A percentile compares a stretch with the other conserved stretches of the same genome.
Evolutionary conservation across 2,113 vertebrate genomes (phyloP).

Genomic region (crab-eating macaque (Macaca fascicularis)): DNA sequence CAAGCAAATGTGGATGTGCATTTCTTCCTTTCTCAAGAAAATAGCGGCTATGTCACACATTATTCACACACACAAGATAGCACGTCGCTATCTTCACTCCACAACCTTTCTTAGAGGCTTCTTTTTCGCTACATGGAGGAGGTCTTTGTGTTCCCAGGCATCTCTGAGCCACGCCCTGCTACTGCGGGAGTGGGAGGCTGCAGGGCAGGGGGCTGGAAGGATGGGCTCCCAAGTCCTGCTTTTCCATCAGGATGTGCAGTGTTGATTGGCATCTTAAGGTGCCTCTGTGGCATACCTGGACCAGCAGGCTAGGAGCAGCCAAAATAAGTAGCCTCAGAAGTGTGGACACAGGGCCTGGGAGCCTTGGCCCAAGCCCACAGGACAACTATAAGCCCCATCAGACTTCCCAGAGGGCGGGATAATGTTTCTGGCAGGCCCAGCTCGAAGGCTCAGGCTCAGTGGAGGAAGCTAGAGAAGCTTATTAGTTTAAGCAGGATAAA

Average conservation of each 20-base stretch:
- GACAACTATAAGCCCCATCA: accelerated
- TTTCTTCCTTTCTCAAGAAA: neutral
- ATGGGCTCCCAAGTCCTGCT: too few relatives aligned
- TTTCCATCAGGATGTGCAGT: too few relatives aligned
- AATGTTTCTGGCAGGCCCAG: neutral
- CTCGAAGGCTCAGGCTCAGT: neutral
- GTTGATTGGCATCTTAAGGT: neutral
- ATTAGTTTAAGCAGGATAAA: slow-evolving; percentile 72
- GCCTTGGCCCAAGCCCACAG: neutral
- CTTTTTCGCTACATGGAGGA: neutral
- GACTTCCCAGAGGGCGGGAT: neutral
- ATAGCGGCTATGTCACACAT: accelerated
- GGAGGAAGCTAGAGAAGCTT: slow-evolving; percentile 49
- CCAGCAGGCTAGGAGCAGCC: neutral
- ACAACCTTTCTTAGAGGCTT: neutral
- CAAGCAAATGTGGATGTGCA: accelerated
- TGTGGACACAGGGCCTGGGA: neutral
- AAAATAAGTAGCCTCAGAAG: neutral
- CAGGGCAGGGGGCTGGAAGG: neutral
- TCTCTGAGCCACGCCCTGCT: neutral
- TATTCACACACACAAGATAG: neutral
- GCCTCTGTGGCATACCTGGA: neutral
- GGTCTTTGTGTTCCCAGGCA: neutral
- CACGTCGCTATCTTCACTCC: neutral
- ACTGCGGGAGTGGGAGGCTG: neutral